Percentiles rank a stretch among this genome's conserved stretches.
Evolutionary conservation across 2,797 vertebrate species (phyloP).

Genomic region (Chiroxiphia lanceolata): DNA sequence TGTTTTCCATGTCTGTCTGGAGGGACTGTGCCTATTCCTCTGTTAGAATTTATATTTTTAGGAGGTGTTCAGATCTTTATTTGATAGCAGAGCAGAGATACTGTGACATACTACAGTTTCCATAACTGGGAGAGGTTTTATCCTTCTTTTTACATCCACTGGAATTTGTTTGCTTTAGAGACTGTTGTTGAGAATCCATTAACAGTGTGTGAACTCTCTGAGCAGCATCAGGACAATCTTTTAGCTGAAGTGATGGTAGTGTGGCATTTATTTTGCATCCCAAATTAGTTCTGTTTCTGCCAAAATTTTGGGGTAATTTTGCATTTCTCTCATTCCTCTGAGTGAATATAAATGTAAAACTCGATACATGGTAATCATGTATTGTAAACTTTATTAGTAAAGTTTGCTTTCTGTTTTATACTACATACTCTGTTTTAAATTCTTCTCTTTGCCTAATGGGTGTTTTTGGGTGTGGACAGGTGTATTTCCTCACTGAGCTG

Average conservation of each 20-base stretch:
- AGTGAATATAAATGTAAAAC: neutral
- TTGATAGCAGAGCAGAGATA: neutral
- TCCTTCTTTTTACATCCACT: neutral
- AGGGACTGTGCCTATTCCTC: neutral
- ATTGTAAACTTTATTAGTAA: neutral
- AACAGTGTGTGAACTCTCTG: neutral
- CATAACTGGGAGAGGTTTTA: neutral
- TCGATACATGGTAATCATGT: neutral
- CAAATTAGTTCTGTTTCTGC: neutral
- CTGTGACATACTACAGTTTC: neutral
- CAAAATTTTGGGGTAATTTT: neutral
- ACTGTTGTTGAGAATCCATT: neutral
- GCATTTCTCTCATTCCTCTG: neutral
- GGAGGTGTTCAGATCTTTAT: neutral
- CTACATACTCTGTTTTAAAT: neutral
- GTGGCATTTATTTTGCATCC: neutral
- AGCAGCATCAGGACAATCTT: neutral
- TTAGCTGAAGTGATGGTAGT: neutral
- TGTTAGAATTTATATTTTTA: neutral
- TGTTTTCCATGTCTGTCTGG: neutral
- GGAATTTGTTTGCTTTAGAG: constrained; percentile 11
- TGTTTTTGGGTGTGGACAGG: neutral
- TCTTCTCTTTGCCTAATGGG: neutral
- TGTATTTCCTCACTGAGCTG: neutral
- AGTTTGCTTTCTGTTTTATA: neutral